Evolutionary conservation across 2,888 invertebrate species (phyloP).

Genomic region (Dilophus febrilis): DNA sequence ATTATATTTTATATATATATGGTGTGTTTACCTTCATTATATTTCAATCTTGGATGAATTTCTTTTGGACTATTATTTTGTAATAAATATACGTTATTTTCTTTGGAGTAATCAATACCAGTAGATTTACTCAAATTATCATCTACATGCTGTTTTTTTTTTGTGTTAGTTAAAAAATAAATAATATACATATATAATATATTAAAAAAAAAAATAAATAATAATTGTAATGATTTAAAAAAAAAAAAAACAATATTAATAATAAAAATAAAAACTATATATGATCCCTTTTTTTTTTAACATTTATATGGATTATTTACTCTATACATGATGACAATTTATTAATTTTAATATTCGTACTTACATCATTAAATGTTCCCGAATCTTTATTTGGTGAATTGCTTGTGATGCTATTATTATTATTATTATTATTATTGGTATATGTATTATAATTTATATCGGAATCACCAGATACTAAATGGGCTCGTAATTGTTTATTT

Average conservation of each 20-base stretch:
- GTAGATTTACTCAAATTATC: slow-evolving; percentile 14
- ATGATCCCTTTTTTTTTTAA: too few relatives aligned
- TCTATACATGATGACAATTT: background rate
- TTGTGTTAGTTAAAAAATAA: slow-evolving; percentile 35
- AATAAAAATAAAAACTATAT: slow-evolving; percentile 1
- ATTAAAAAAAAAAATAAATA: slow-evolving; percentile 3
- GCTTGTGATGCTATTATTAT: slow-evolving; percentile 25
- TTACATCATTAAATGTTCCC: slow-evolving; percentile 25
- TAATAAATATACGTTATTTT: slow-evolving; percentile 1
- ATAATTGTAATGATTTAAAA: slow-evolving; percentile 1
- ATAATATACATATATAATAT: too few relatives aligned
- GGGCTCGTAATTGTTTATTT: slow-evolving; percentile 58
- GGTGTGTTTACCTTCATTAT: slow-evolving; percentile 6
- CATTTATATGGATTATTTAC: too few relatives aligned
- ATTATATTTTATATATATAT: too few relatives aligned
- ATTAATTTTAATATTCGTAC: slow-evolving; percentile 6
- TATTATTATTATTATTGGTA: too few relatives aligned
- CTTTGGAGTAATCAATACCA: background rate
- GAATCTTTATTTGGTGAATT: slow-evolving; percentile 20
- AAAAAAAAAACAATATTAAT: slow-evolving; percentile 2
- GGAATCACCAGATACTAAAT: slow-evolving; percentile 51
- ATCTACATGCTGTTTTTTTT: slow-evolving; percentile 36
- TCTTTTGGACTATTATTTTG: slow-evolving; percentile 5
- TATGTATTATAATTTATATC: slow-evolving; percentile 22
- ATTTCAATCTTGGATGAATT: slow-evolving; percentile 6